Base-by-base conservation (phyloP, 2,797 vertebrate species). In the Lophotriccus pileatus region DNA sequence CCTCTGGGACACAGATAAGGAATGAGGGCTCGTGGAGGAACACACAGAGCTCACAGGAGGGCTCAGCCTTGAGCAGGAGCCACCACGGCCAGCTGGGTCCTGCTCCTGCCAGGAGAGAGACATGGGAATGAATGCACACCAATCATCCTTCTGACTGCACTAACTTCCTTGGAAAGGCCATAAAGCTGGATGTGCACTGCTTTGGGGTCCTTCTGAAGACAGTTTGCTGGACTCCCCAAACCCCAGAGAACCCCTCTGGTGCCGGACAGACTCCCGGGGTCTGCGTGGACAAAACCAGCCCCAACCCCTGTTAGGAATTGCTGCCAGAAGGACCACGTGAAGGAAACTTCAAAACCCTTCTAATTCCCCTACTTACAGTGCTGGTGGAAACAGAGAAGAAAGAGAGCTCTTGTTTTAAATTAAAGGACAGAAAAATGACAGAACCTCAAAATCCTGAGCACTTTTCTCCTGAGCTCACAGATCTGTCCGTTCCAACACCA, bases 61-160 rank as follows among this genome's bases (percentile, higher is more conserved):
- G 79, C 1, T 53, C 20, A 19, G 63, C 63, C 37, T 12, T 28
- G 20, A 28, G 53, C 43, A 60, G 60, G 56, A 63, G 70, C 27
- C 59, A 37, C 0, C 25, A 4, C 19, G 3, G 44, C 44, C 20
- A 34, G 44, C 39, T 58, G 89, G 68, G 44, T 30, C 1, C 5
- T 4, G 52, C 62, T 36, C 58, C 56, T 20, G 43, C 22, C 75
- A 7, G 39, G 30, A 25, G 52, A 28, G 24, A 21, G 39, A 34
- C 24, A 7, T 5, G 2, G 5, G 39, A 43, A 9, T 28, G 14
- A 3, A 23, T 0, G 12, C 58, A 12, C 52, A 20, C 2, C n/a
- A 72, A 17, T 1, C 34, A 22, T 0, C 12, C 12, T 16, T 9
- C 34, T 14, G 37, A 4, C 7, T 0, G 1, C 70, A 20, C 1